Percentiles rank a stretch among this genome's conserved stretches.
These are phyloP conservation scores for Pachypeltis micranthus DNA, from an alignment of 1,140 invertebrate species.

Conservation along the genomic window DNA sequence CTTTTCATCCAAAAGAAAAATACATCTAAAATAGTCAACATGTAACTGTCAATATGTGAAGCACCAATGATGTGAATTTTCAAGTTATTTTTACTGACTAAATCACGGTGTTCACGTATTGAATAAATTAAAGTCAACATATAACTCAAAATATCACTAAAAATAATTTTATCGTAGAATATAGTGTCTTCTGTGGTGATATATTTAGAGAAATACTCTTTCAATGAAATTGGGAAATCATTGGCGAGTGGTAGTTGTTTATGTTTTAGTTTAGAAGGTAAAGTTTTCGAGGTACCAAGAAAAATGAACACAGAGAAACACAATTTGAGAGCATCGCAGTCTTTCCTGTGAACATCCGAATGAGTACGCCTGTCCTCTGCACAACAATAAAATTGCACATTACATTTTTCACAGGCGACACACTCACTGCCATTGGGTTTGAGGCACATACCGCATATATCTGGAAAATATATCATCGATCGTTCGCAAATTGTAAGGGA, in stretches of 20 bases:
- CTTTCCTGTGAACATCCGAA: neutral
- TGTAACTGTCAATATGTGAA: neutral
- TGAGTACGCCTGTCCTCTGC: neutral
- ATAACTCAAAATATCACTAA: neutral
- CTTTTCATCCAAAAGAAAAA: neutral
- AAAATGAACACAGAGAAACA: neutral
- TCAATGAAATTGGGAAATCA: neutral
- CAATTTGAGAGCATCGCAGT: neutral
- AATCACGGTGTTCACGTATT: neutral
- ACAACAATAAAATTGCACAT: constrained; percentile 1
- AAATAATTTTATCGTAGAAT: neutral
- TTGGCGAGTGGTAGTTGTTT: neutral
- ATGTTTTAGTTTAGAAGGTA: neutral
- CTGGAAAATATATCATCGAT: constrained; percentile 5
- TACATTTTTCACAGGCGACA: neutral
- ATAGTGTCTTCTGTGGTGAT: neutral
- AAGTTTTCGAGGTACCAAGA: neutral
- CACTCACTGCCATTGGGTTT: neutral
- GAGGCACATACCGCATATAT: constrained; percentile 2
- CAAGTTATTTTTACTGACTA: neutral
- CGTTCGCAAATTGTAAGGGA: neutral
- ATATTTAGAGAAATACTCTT: neutral
- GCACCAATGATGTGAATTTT: neutral
- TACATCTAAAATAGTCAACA: neutral
- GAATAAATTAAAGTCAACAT: neutral